A percentile compares a stretch with the other conserved stretches of the same genome.
phyloP scores from a whole-genome alignment of 2,113 vertebrate species.

The Laterallus jamaicensis region DNA sequence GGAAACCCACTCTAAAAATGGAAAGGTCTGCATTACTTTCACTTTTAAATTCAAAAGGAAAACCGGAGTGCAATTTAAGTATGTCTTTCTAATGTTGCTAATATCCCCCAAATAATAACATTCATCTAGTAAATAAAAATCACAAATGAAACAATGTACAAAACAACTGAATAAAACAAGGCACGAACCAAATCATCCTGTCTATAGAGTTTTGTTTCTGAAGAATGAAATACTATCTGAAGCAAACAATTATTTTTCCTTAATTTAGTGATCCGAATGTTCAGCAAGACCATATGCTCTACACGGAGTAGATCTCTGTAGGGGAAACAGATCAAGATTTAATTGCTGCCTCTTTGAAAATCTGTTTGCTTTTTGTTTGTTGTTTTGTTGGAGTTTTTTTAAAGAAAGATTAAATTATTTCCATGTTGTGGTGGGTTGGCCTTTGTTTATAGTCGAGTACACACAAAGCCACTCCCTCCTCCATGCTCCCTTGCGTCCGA shows the following conservation, averaged over 20 bases:
- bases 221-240: background rate
- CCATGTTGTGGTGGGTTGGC: background rate
- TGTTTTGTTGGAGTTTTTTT: background rate
- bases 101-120: background rate
- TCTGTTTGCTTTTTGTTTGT: too few species aligned
- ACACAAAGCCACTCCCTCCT: background rate
- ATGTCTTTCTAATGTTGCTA: background rate
- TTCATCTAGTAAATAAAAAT: background rate
- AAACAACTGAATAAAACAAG: background rate
- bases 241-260: background rate
- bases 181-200: fast-evolving
- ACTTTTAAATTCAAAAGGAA: background rate
- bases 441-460: background rate
- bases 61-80: background rate
- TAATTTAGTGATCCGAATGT: background rate
- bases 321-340: background rate
- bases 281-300: background rate
- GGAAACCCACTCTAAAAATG: background rate
- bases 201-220: background rate
- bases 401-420: background rate
- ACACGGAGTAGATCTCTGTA: background rate
- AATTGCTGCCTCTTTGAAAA: background rate
- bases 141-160: background rate
- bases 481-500: background rate
- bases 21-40: background rate